Base-by-base conservation (phyloP, 2,797 vertebrate genomes). In the Paratrypauchen microcephalus region DNA sequence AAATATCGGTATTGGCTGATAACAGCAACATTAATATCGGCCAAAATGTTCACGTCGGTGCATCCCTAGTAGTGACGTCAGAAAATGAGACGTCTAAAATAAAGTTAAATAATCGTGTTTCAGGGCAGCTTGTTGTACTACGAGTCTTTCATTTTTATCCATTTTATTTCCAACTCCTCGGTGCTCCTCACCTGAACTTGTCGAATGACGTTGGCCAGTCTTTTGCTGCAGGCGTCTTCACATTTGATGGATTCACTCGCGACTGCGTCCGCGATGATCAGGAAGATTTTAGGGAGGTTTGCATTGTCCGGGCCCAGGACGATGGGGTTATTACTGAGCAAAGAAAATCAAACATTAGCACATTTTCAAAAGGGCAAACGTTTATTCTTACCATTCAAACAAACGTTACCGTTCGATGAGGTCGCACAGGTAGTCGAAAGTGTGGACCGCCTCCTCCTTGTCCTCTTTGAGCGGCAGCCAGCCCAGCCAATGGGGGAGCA, bases 381-480 rank as follows among this genome's bases (percentile, higher is more conserved):
- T 28, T 5, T 5, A 26, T 26, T 15, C 13, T 32, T 32, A 30
- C 28, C 6, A 7, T 32, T 32, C 7, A 6, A 5, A 26, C 24
- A 18, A 7, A 13, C 3, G 28, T 36, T 84, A 98, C 98, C 95
- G 98, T 91, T 99, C 98, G 48, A 99, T 97, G 76, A 99, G 94
- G 87, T 99, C 98, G 64, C 97, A 99, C 57, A 99, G 91, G 59
- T 97, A 99, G 89, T 90, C 97, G 72, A 99, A 98, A 0, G 97
- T 96, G 91, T 99, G 97, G 68, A 97, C 95, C 3, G 98, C 98
- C 88, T 99, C 98, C 84, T 99, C 98, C 87, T 99, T 99, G 89
- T 99, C 98, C 86, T 99, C 98, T n/a, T 97, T 96, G 72, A 99
- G 93, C 0, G 98, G 98, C 66, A 99, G 95, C 97, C 98, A 99